phyloP scores from a whole-genome alignment of 2,888 invertebrate genomes.

The Cosmia trapezina region DNA sequence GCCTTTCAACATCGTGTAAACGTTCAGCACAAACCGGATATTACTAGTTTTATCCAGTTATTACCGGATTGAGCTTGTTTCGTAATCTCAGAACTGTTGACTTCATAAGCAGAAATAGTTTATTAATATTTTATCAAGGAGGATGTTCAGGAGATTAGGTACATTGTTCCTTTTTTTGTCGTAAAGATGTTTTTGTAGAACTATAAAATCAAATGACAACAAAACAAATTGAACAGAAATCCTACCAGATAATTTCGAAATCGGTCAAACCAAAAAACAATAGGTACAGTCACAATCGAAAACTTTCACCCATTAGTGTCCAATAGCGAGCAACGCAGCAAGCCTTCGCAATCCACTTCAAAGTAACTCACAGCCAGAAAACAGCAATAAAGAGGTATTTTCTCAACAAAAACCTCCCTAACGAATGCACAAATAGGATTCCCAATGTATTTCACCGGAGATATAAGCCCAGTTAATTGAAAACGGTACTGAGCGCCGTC shows the following conservation, averaged over 20 bases:
- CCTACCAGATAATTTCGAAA: background rate
- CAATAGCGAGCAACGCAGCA: slow-evolving; percentile 15
- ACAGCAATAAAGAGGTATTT: slow-evolving; percentile 46
- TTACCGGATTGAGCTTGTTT: slow-evolving; percentile 18
- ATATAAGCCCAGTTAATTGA: slow-evolving; percentile 71
- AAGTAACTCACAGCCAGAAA: slow-evolving; percentile 35
- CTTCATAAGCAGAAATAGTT: too few species aligned
- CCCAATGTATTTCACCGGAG: slow-evolving; percentile 57
- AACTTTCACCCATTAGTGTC: slow-evolving; percentile 2
- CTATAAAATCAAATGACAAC: too few species aligned
- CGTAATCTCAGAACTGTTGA: background rate
- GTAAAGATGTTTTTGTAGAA: background rate
- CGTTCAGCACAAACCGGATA: slow-evolving; percentile 24
- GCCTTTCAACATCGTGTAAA: slow-evolving; percentile 4
- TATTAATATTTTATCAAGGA: background rate
- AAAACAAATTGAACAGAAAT: too few species aligned
- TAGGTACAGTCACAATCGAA: background rate
- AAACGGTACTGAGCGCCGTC: slow-evolving; percentile 64
- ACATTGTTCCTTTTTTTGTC: background rate
- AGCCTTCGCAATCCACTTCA: slow-evolving; percentile 20
- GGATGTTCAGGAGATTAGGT: background rate
- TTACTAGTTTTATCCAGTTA: slow-evolving; percentile 28
- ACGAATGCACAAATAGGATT: slow-evolving; percentile 71
- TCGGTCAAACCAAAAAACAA: background rate
- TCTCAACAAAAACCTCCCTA: slow-evolving; percentile 50